phyloP scores from a whole-genome alignment of 2,797 vertebrate genomes.

The Tapirus indicus region DNA sequence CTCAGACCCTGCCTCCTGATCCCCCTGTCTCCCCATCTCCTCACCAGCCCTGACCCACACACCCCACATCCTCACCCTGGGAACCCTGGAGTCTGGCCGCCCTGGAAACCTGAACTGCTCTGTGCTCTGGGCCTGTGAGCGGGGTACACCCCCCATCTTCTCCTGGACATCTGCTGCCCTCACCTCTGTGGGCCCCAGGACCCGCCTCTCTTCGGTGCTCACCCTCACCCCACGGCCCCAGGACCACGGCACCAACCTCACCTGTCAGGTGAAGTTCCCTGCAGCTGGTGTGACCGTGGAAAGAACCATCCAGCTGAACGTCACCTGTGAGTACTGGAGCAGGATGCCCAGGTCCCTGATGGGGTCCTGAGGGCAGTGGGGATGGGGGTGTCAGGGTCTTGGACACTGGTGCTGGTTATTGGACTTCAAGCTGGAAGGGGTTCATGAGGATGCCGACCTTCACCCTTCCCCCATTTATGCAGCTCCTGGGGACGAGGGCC shows the following conservation, averaged over 20 bases:
- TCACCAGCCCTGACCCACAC: background rate
- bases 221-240: background rate
- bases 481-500: too few relatives aligned
- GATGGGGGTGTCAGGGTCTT: too few relatives aligned
- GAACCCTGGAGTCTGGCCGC: rapidly evolving
- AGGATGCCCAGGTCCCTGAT: too few relatives aligned
- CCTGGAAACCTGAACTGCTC: constrained; percentile 36
- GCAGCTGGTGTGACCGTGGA: too few relatives aligned
- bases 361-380: too few relatives aligned
- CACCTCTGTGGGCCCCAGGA: background rate
- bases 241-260: background rate
- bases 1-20: background rate
- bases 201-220: background rate
- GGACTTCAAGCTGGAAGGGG: too few relatives aligned
- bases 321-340: too few relatives aligned
- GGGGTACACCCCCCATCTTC: background rate
- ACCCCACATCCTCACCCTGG: rapidly evolving
- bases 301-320: too few relatives aligned
- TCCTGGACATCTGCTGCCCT: background rate
- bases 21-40: rapidly evolving
- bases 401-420: too few relatives aligned
- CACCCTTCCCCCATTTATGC: too few relatives aligned
- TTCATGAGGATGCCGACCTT: too few relatives aligned
- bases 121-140: background rate
- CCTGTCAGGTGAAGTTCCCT: background rate